phyloP scores from a whole-genome alignment of 1,140 invertebrate species.

The Nixonia krombeini region DNA sequence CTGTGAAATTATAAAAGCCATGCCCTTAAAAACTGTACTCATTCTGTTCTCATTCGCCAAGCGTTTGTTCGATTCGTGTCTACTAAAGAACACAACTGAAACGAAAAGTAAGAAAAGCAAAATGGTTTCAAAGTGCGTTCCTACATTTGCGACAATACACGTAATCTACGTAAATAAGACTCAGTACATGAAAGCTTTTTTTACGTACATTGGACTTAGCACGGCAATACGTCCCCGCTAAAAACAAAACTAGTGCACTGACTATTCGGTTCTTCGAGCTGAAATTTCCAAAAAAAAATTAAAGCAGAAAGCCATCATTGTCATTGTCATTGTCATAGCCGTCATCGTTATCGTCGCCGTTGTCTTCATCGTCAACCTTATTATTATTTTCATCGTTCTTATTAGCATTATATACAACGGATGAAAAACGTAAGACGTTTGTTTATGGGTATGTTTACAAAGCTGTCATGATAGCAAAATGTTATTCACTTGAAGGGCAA shows the following conservation, averaged over 20 bases:
- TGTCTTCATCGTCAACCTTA: too few relatives aligned
- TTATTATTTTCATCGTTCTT: too few relatives aligned
- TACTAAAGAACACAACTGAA: background rate
- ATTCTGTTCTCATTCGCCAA: conserved; percentile 13
- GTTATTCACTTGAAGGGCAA: too few relatives aligned
- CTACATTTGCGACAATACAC: too few relatives aligned
- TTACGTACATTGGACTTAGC: conserved; percentile 45
- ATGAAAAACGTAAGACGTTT: too few relatives aligned
- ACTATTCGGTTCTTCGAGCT: conserved; percentile 9
- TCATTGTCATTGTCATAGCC: too few relatives aligned
- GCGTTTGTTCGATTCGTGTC: too few relatives aligned
- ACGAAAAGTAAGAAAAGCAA: conserved; percentile 1
- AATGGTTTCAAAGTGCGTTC: conserved; percentile 6
- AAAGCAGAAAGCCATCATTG: too few relatives aligned
- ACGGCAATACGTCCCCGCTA: conserved; percentile 39
- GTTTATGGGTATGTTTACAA: too few relatives aligned
- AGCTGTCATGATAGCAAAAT: too few relatives aligned
- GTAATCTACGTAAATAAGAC: conserved; percentile 27
- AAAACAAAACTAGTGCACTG: conserved; percentile 19
- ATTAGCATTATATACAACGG: too few relatives aligned
- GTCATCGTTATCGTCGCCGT: too few relatives aligned
- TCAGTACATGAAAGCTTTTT: conserved; percentile 4
- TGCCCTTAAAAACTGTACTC: conserved; percentile 19
- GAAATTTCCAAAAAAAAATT: conserved; percentile 37
- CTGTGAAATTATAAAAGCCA: conserved; percentile 18